Conservation (phyloP, 2,888 invertebrate genomes). For the Eristalis intricaria region DNA sequence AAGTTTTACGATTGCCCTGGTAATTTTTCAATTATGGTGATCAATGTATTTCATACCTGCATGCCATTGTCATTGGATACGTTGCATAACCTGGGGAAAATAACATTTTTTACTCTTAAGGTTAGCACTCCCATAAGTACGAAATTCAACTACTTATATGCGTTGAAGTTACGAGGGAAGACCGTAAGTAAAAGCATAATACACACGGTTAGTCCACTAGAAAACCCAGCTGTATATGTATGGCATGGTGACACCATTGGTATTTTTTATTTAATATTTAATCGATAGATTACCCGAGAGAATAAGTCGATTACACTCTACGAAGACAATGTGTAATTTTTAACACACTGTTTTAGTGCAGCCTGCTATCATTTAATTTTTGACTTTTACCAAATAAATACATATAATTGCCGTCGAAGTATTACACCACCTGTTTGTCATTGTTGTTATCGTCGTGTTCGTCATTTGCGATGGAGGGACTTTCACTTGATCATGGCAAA, state of each 20-base stretch:
- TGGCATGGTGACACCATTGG: constrained; percentile 35
- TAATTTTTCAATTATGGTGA: too few species aligned
- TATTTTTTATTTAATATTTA: constrained; percentile 9
- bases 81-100: too few species aligned
- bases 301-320: background rate
- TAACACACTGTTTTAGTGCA: background rate
- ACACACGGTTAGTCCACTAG: too few species aligned
- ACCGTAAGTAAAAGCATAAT: too few species aligned
- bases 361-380: background rate
- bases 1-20: too few species aligned
- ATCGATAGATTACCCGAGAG: constrained; percentile 9
- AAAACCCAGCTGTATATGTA: background rate
- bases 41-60: too few species aligned
- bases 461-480: background rate
- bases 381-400: constrained; percentile 10
- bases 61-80: too few species aligned
- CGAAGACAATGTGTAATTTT: background rate
- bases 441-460: background rate
- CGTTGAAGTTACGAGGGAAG: too few species aligned
- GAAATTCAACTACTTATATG: too few species aligned
- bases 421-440: constrained; percentile 17
- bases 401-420: constrained; percentile 37
- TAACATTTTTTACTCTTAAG: too few species aligned
- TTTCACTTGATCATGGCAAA: constrained; percentile 46
- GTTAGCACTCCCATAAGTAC: too few species aligned